These are phyloP conservation scores for Temnothorax longispinosus DNA, from an alignment of 1,140 invertebrate genomes.

Conservation along the genomic window DNA sequence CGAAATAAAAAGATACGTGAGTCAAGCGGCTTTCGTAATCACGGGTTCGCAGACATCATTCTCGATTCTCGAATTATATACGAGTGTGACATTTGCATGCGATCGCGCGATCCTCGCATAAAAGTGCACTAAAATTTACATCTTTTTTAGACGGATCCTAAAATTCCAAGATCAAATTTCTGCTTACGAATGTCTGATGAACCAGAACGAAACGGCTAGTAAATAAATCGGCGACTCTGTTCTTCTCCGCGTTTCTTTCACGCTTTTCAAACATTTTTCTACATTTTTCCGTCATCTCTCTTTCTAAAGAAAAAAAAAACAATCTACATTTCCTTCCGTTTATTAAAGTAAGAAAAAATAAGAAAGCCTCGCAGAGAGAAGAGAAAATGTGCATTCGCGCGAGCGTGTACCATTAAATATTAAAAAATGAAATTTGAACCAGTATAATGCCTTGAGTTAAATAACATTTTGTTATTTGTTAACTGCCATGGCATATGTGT, in stretches of 20 bases:
- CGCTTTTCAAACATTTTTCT: neutral
- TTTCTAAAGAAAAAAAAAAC: neutral
- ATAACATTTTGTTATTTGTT: no score
- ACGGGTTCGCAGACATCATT: neutral
- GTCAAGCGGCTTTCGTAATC: neutral
- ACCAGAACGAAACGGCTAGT: neutral
- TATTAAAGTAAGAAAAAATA: neutral
- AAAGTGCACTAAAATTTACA: neutral
- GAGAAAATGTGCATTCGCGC: neutral
- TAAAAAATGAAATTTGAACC: no score
- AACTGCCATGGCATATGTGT: no score
- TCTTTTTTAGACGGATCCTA: neutral
- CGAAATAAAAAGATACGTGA: constrained; percentile 12
- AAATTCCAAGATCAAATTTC: neutral
- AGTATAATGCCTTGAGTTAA: no score
- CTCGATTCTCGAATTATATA: neutral
- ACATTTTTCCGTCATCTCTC: neutral
- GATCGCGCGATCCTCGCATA: neutral
- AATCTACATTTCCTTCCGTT: neutral
- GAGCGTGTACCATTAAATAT: neutral
- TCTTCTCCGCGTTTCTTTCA: neutral
- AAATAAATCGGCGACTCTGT: neutral
- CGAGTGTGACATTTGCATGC: neutral
- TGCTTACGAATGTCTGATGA: neutral
- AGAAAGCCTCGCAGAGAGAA: neutral